A percentile compares a stretch with the other conserved stretches of the same genome.
phyloP scores from a whole-genome alignment of 2,113 vertebrate genomes.

The Ptyas mucosa region DNA sequence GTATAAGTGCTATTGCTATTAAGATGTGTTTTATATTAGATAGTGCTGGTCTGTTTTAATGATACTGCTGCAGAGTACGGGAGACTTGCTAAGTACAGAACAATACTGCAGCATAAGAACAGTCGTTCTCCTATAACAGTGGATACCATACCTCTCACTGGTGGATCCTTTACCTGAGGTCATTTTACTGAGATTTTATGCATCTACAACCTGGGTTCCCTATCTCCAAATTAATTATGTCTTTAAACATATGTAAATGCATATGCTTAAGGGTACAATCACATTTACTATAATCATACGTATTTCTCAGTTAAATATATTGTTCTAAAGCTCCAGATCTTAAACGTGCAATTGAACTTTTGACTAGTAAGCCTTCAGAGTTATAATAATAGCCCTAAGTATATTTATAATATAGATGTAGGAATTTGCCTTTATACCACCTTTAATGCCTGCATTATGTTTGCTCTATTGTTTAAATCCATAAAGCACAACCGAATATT shows the following conservation, averaged over 20 bases:
- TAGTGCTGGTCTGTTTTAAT: not conserved
- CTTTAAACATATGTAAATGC: not conserved
- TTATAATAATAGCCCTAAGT: not conserved
- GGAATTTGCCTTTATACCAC: not conserved
- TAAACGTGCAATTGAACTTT: not conserved
- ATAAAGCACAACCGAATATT: not conserved
- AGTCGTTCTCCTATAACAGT: not conserved
- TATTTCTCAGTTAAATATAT: not conserved
- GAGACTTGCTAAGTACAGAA: too few relatives aligned
- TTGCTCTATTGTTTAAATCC: not conserved
- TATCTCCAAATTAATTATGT: not conserved
- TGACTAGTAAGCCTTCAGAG: not conserved
- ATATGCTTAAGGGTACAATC: not conserved
- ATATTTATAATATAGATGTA: not conserved
- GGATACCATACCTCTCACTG: not conserved
- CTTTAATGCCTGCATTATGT: not conserved
- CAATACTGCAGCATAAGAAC: not conserved
- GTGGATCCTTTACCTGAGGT: not conserved
- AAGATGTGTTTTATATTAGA: not conserved
- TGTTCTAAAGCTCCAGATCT: not conserved
- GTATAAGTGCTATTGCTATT: not conserved
- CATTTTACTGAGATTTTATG: not conserved
- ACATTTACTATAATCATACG: not conserved
- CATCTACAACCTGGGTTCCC: not conserved
- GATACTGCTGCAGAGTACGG: not conserved